phyloP scores from a whole-genome alignment of 2,888 invertebrate genomes.

The Chymomyza amoena region DNA sequence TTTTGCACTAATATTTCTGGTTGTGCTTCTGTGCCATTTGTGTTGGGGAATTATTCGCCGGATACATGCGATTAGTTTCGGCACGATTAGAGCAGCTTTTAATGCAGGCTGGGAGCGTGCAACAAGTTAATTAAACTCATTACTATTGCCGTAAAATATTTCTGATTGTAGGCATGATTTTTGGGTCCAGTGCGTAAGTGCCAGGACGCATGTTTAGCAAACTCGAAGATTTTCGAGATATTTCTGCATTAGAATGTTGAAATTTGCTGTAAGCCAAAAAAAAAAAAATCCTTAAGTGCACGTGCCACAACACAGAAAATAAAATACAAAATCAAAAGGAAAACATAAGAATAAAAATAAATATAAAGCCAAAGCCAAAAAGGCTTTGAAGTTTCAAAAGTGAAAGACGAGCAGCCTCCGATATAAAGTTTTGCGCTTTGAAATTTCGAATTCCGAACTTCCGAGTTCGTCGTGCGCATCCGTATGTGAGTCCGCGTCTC shows the following conservation, averaged over 20 bases:
- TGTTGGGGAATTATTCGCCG: conserved; percentile 74
- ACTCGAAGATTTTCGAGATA: too few relatives aligned
- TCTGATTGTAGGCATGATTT: conserved; percentile 20
- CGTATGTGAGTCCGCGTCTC: conserved; percentile 4
- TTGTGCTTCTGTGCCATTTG: conserved; percentile 33
- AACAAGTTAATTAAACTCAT: conserved; percentile 74
- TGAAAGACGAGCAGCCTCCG: conserved; percentile 53
- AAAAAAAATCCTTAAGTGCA: neutral
- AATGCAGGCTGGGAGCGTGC: conserved; percentile 55
- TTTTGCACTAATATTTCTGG: conserved; percentile 59
- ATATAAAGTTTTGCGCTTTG: conserved; percentile 69
- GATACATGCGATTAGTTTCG: conserved; percentile 77
- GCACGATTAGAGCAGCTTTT: conserved; percentile 8
- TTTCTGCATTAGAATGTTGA: conserved; percentile 8
- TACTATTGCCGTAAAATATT: conserved; percentile 31
- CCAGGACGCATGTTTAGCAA: neutral
- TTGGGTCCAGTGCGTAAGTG: neutral
- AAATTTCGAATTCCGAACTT: conserved; percentile 66
- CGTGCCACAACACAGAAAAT: neutral
- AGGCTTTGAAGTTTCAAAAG: conserved; percentile 70
- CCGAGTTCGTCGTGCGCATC: conserved; percentile 49
- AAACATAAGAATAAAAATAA: conserved; percentile 7
- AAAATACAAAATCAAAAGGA: neutral
- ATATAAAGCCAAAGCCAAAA: conserved; percentile 50
- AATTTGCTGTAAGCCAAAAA: conserved; percentile 18